A percentile compares a stretch with the other conserved stretches of the same genome.
Conservation (phyloP, 2,888 invertebrate genomes). For the Drosophila sordidula region DNA sequence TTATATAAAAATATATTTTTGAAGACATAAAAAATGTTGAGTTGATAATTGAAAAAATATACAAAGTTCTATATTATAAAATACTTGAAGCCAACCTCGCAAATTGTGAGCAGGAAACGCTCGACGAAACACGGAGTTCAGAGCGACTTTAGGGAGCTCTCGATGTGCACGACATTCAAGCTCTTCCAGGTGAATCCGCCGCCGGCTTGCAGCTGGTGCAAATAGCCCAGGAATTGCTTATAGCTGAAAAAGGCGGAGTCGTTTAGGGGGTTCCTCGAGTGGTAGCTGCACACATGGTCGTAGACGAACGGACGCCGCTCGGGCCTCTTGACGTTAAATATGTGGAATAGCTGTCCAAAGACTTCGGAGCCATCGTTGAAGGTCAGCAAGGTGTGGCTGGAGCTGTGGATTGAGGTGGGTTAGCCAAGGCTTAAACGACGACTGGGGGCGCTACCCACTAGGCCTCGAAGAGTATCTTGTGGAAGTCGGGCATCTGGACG, state of each 20-base stretch:
- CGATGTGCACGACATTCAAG: not conserved
- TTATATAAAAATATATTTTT: no score
- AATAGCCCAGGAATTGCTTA: conserved; percentile 41
- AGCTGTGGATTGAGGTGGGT: conserved; percentile 1
- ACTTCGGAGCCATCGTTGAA: conserved; percentile 12
- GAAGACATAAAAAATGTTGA: no score
- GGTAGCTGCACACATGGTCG: conserved; percentile 42
- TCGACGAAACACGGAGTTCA: not conserved
- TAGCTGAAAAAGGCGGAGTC: conserved; percentile 26
- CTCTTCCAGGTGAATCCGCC: conserved; percentile 10
- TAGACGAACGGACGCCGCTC: conserved; percentile 39
- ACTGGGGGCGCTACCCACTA: not conserved
- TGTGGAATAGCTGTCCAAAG: conserved; percentile 15
- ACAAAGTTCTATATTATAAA: no score
- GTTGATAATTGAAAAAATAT: no score
- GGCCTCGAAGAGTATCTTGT: not conserved
- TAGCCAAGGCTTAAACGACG: not conserved
- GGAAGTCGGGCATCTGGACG: conserved; percentile 6
- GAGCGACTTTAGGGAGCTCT: not conserved
- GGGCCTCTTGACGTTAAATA: conserved; percentile 1
- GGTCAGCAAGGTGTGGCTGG: conserved; percentile 3
- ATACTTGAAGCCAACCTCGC: no score
- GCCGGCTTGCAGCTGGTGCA: conserved; percentile 32
- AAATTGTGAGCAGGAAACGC: no score
- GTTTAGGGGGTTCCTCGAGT: conserved; percentile 17